Evolutionary conservation across 64 coral and sea anemone genomes (phyloP).

Genomic region (Astreopora myriophthalma): DNA sequence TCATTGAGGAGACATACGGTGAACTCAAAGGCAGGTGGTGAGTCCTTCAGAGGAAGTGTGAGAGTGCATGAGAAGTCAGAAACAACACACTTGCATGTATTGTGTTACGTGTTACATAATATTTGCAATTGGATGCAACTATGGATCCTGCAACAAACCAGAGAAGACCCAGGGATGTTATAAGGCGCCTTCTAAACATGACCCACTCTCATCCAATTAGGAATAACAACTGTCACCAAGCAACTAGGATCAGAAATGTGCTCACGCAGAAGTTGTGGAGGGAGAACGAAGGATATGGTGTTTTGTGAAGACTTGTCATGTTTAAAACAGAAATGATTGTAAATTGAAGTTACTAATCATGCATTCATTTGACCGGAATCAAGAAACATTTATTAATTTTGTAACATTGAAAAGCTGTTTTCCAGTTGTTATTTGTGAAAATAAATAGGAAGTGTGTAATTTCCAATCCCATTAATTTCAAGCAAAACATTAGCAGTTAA

Average conservation of each 20-base stretch:
- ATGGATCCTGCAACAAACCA: background rate
- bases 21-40: constrained; percentile 44
- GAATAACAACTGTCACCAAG: background rate
- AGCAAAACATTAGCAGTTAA: background rate
- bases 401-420: too few relatives aligned
- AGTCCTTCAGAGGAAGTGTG: constrained; percentile 25
- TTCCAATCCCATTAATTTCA: too few relatives aligned
- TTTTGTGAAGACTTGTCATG: background rate
- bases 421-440: background rate
- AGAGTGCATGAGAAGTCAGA: background rate
- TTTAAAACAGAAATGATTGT: background rate
- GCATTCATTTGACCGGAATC: background rate
- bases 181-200: constrained; percentile 29
- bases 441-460: background rate
- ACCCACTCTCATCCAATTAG: background rate
- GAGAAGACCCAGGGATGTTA: constrained; percentile 12
- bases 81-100: constrained; percentile 35
- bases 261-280: constrained; percentile 35
- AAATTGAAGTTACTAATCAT: background rate
- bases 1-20: constrained; percentile 7
- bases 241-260: constrained; percentile 37
- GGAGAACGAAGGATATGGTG: constrained; percentile 24
- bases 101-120: constrained; percentile 24
- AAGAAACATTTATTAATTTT: background rate
- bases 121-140: constrained; percentile 8